These are phyloP conservation scores for Andrena hattorfiana DNA, from an alignment of 2,888 invertebrate species.

Conservation along the genomic window DNA sequence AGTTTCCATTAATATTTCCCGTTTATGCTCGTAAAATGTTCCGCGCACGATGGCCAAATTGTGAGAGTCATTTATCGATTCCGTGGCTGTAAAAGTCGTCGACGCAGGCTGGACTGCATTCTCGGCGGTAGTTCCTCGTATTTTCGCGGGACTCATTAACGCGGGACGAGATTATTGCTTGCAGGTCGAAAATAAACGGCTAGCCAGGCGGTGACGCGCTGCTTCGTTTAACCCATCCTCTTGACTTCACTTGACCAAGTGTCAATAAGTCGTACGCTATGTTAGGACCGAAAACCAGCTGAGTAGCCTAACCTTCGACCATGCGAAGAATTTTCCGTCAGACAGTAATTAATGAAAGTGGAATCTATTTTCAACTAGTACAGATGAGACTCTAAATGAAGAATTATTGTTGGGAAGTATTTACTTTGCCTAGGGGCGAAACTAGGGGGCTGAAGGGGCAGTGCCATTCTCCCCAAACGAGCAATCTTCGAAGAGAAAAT, in stretches of 20 bases:
- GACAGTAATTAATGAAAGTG: too few species aligned
- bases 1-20: neutral
- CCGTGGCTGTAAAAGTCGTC: neutral
- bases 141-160: conserved; percentile 22
- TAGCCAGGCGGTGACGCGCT: conserved; percentile 50
- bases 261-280: conserved; percentile 79
- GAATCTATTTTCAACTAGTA: too few species aligned
- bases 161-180: conserved; percentile 48
- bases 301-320: conserved; percentile 40
- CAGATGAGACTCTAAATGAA: too few species aligned
- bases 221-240: conserved; percentile 78
- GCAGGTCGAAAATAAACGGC: conserved; percentile 60
- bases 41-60: neutral
- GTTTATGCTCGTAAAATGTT: neutral
- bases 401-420: too few species aligned
- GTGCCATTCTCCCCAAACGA: too few species aligned
- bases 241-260: conserved; percentile 84
- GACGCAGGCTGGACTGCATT: neutral
- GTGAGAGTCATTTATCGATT: neutral
- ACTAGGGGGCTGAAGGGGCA: too few species aligned
- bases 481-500: too few species aligned
- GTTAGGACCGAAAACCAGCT: conserved; percentile 62
- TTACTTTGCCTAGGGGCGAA: too few species aligned
- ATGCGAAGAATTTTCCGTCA: conserved; percentile 19
- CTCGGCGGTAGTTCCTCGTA: neutral